Percentiles rank a stretch among this genome's conserved stretches.
phyloP scores from a whole-genome alignment of 1,140 invertebrate species.

The Rhizoglyphus robini region DNA sequence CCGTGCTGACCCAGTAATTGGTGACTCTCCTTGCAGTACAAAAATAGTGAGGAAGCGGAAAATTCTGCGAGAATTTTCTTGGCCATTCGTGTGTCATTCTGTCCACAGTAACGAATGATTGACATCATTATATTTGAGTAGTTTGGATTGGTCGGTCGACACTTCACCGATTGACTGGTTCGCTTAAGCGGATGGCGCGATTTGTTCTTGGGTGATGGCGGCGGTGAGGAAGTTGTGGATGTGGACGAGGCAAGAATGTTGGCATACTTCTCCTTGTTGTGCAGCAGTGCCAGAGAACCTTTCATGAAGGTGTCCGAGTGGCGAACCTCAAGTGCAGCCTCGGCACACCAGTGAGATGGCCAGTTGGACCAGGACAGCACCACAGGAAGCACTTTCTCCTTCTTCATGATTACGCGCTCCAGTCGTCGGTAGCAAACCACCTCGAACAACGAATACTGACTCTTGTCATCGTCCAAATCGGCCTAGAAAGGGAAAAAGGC shows the following conservation, averaged over 20 bases:
- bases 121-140: conserved; percentile 9
- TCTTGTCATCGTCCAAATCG: background rate
- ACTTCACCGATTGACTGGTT: conserved; percentile 2
- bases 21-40: conserved; percentile 11
- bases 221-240: background rate
- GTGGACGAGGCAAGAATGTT: background rate
- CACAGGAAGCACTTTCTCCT: background rate
- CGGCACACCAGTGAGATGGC: conserved; percentile 1
- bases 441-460: background rate
- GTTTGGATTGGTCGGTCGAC: conserved; percentile 1
- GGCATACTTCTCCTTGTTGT: conserved; percentile 2
- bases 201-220: background rate
- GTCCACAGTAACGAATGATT: conserved; percentile 9
- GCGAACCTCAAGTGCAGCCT: background rate
- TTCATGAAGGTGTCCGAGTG: background rate
- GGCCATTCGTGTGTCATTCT: conserved; percentile 5
- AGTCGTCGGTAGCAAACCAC: conserved; percentile 8
- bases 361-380: conserved; percentile 2
- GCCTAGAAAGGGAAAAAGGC: background rate
- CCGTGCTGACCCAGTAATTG: conserved; percentile 8
- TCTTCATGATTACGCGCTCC: background rate
- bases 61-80: background rate
- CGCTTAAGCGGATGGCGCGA: background rate
- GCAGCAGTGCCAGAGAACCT: background rate
- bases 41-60: background rate